Conservation (phyloP, 2,888 invertebrate species). For the Amiota communis region DNA sequence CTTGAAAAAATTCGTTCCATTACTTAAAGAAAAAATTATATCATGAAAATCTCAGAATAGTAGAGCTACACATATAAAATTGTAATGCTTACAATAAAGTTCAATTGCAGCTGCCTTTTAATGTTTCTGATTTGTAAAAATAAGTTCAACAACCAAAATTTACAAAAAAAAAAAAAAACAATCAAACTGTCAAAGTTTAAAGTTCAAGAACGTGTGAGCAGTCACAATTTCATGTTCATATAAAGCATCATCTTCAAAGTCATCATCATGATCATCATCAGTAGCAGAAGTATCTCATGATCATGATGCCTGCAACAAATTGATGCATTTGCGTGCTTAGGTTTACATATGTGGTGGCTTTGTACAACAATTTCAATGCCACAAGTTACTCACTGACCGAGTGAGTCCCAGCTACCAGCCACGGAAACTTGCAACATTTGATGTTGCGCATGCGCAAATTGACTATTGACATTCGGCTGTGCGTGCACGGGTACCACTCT, state of each 20-base stretch:
- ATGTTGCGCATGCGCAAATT: conserved; percentile 44
- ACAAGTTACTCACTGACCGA: not conserved
- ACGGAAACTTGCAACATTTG: not conserved
- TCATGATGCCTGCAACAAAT: conserved; percentile 37
- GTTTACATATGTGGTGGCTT: not conserved
- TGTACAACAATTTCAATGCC: not conserved
- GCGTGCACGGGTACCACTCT: not conserved
- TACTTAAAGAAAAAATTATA: conserved; percentile 53
- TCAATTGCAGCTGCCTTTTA: conserved; percentile 16
- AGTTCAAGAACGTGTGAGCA: conserved; percentile 64
- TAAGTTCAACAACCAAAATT: conserved; percentile 49
- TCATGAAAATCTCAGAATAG: conserved; percentile 36
- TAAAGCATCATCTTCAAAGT: conserved; percentile 26
- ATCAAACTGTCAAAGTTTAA: conserved; percentile 69
- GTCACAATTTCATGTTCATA: conserved; percentile 3
- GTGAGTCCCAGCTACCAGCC: not conserved
- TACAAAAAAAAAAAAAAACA: conserved; percentile 40
- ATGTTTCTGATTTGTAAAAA: conserved; percentile 52
- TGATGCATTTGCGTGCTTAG: conserved; percentile 36
- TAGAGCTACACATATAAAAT: conserved; percentile 8
- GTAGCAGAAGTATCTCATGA: not conserved
- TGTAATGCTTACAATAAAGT: not conserved
- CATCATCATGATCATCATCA: conserved; percentile 18
- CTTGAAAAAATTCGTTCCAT: conserved; percentile 45
- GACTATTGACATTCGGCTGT: conserved; percentile 47